Base-by-base conservation (phyloP, 2,113 vertebrate species). In the Malurus melanocephalus region DNA sequence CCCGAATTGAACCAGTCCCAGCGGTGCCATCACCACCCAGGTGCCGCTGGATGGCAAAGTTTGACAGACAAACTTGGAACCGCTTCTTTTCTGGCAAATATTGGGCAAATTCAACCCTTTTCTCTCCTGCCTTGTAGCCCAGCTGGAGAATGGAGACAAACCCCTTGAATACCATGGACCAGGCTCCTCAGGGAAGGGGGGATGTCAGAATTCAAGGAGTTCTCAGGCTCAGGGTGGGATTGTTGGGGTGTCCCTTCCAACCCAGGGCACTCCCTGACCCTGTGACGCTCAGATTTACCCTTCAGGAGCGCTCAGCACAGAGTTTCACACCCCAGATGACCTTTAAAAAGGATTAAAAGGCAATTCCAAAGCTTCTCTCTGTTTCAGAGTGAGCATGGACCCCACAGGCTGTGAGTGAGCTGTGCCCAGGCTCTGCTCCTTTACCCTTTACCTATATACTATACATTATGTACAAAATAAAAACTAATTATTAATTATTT, bases 21-120 rank as follows among this genome's bases (percentile, higher is more conserved):
- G 0, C 0, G 2, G 48, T 19, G 26, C 45, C 79, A 3, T 6
- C 59, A 11, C 11, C 52, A 5, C 4, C 53, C 33, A 6, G 66
- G 4, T 19, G 38, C 38, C 60, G 11, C 53, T 19, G 1, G 16
- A 7, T 6, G 62, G 35, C 9, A 7, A 45, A 33, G 8, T 15
- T 15, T 43, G 33, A n/a, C 12, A 33, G 33, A 33, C 33, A 33
- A 33, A 4, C 35, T 15, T 14, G 21, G n/a, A 49, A 16, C 5
- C 13, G 7, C 1, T 0, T 17, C 45, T 48, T 14, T 26, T 23
- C 22, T n/a, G 56, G 45, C 32, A 83, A 26, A 27, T 30, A 10
- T 0, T 1, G 4, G 32, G 6, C 24, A 73, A 3, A 49, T 21
- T 30, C 55, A 33, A 32, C 6, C 27, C 8, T 69, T n/a, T 68